Percentiles rank a stretch among this genome's conserved stretches.
phyloP scores from a whole-genome alignment of 2,888 invertebrate species.

The Podotricha telesiphe region DNA sequence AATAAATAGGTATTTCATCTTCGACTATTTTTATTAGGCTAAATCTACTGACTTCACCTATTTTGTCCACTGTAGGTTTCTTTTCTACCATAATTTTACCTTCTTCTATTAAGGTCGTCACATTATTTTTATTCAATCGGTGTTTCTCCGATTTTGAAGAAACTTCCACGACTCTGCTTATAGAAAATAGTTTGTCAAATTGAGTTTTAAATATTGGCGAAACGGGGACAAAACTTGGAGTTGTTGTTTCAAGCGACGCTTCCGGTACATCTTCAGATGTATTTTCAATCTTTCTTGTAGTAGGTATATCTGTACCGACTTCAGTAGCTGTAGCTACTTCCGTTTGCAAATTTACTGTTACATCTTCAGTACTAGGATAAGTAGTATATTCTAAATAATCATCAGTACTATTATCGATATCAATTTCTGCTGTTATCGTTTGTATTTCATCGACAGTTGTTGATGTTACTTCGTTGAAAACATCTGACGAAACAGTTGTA shows the following conservation, averaged over 20 bases:
- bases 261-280: slow-evolving; percentile 44
- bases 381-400: slow-evolving; percentile 71
- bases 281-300: slow-evolving; percentile 38
- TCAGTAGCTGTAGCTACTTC: slow-evolving; percentile 46
- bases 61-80: slow-evolving; percentile 85
- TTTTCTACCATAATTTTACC: slow-evolving; percentile 83
- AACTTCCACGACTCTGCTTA: slow-evolving; percentile 87
- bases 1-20: slow-evolving; percentile 80
- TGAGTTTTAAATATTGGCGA: slow-evolving; percentile 74
- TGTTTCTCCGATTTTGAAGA: slow-evolving; percentile 86
- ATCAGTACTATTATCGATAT: slow-evolving; percentile 65
- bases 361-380: slow-evolving; percentile 61
- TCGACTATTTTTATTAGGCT: slow-evolving; percentile 87
- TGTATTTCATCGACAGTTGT: slow-evolving; percentile 60
- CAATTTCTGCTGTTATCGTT: slow-evolving; percentile 62
- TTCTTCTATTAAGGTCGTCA: slow-evolving; percentile 79
- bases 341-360: slow-evolving; percentile 52
- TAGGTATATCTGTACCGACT: slow-evolving; percentile 44
- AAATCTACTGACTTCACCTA: slow-evolving; percentile 88
- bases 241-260: slow-evolving; percentile 48
- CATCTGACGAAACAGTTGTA: slow-evolving; percentile 52
- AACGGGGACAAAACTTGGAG: slow-evolving; percentile 57
- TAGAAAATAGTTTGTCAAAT: slow-evolving; percentile 86
- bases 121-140: slow-evolving; percentile 81
- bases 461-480: slow-evolving; percentile 52